Evolutionary conservation across 2,888 invertebrate species (phyloP).

Genomic region (Oscheius sp.): DNA sequence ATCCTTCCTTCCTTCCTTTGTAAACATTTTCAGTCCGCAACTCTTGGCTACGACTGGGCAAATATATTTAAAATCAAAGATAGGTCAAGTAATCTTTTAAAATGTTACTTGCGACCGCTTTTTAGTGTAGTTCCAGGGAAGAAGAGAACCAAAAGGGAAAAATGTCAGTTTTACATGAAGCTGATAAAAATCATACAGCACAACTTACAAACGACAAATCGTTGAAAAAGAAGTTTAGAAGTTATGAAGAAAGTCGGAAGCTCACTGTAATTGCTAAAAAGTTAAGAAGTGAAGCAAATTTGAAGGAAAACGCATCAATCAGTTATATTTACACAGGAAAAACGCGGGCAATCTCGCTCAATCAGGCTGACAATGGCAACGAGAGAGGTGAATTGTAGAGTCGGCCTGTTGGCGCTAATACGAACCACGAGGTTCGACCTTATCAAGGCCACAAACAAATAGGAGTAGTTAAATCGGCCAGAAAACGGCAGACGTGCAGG

Average conservation of each 20-base stretch:
- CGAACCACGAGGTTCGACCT: slow-evolving; percentile 8
- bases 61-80: too few species aligned
- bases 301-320: too few species aligned
- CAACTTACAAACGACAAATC: slow-evolving; percentile 4
- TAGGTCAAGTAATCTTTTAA: too few species aligned
- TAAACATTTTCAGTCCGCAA: not conserved
- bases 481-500: not conserved
- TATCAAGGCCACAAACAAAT: slow-evolving; percentile 13
- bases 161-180: too few species aligned
- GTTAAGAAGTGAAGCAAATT: not conserved
- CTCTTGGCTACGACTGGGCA: not conserved
- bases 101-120: too few species aligned
- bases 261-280: not conserved
- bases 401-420: not conserved
- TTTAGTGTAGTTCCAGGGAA: too few species aligned
- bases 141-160: not conserved
- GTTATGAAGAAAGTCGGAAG: not conserved
- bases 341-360: too few species aligned
- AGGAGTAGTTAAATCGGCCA: not conserved
- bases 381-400: not conserved
- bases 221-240: not conserved
- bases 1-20: not conserved
- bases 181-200: not conserved
- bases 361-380: not conserved
- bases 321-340: too few species aligned